Evolutionary conservation across 2,113 vertebrate genomes (phyloP).

Genomic region (Vireo altiloquus): DNA sequence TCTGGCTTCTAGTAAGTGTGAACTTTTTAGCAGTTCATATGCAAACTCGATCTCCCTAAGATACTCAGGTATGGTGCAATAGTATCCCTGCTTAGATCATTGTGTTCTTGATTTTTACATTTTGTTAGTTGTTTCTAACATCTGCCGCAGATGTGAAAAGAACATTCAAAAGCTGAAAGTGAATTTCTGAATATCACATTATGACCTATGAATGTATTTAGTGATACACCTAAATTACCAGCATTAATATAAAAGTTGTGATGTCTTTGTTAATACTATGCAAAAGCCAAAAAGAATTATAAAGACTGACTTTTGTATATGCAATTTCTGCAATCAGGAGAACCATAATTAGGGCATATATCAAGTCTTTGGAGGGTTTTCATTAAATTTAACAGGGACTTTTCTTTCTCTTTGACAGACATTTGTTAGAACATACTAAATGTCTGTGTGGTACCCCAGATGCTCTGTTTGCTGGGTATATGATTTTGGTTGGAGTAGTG

Average conservation of each 20-base stretch:
- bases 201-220: neutral
- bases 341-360: neutral
- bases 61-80: rapidly evolving
- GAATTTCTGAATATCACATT: neutral
- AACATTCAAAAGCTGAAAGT: neutral
- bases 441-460: neutral
- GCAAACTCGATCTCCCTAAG: neutral
- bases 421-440: neutral
- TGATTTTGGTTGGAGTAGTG: neutral
- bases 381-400: neutral
- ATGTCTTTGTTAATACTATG: neutral
- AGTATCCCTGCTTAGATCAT: neutral
- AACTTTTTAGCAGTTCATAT: neutral
- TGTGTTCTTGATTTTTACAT: neutral
- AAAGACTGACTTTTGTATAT: neutral
- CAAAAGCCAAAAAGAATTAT: neutral
- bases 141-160: neutral
- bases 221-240: neutral
- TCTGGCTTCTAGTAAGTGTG: neutral
- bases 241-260: neutral
- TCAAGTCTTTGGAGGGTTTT: neutral
- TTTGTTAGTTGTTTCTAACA: neutral
- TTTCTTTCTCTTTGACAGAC: neutral
- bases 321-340: neutral
- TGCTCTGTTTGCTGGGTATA: neutral